These are phyloP conservation scores for Drosophila kanapiae DNA, from an alignment of 1,140 invertebrate genomes.

Conservation along the genomic window DNA sequence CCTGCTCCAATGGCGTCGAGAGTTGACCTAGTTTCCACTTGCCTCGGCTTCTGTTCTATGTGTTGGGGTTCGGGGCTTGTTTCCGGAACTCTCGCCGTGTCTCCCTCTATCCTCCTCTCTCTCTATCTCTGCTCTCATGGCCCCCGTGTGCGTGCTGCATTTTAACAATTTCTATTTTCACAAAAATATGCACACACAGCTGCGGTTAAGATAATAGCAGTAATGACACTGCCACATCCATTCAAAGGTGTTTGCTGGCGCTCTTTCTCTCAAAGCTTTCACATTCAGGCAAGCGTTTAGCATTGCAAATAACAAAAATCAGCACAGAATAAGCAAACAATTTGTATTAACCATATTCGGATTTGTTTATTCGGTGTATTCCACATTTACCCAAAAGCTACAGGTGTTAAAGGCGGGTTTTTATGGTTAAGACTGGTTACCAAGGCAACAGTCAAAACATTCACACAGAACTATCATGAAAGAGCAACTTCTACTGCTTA, in stretches of 20 bases:
- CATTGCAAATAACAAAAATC: not conserved
- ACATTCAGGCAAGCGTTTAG: constrained; percentile 3
- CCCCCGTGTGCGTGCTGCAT: constrained; percentile 60
- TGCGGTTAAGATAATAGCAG: constrained; percentile 32
- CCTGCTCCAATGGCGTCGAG: constrained; percentile 64
- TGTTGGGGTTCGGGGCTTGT: constrained; percentile 26
- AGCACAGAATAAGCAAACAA: not conserved
- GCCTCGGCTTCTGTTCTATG: constrained; percentile 16
- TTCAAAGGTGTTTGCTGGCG: not conserved
- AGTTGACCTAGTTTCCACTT: constrained; percentile 74
- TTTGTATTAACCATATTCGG: not conserved
- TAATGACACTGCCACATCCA: constrained; percentile 13
- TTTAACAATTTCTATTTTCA: constrained; percentile 70
- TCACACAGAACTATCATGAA: too few species aligned
- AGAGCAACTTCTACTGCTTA: not conserved
- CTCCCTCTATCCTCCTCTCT: not conserved
- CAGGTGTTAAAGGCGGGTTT: constrained; percentile 8
- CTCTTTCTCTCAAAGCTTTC: constrained; percentile 15
- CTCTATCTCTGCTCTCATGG: not conserved
- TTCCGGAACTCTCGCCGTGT: constrained; percentile 57
- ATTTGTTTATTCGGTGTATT: not conserved
- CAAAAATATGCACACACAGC: constrained; percentile 38
- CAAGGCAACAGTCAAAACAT: constrained; percentile 5
- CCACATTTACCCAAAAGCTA: not conserved
- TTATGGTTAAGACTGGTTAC: not conserved